These are phyloP conservation scores for Vanessa cardui DNA, from an alignment of 2,888 invertebrate genomes.

Conservation along the genomic window DNA sequence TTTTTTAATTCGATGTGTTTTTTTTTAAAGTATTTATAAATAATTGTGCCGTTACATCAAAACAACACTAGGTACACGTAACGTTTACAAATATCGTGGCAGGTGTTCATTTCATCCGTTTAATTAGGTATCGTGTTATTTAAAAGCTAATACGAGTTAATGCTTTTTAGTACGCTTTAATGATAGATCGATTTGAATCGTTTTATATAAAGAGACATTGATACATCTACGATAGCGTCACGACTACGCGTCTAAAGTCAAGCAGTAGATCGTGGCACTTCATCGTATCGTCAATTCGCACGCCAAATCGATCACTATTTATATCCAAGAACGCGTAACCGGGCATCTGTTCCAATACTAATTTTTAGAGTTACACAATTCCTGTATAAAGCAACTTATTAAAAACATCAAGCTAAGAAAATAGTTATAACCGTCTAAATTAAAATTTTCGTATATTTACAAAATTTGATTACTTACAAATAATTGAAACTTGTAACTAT, in stretches of 20 bases:
- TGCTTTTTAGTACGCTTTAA: no score
- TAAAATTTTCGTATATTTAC: no score
- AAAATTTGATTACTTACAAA: no score
- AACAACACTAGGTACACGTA: no score
- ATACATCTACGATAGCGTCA: slow-evolving; percentile 26
- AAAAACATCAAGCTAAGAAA: neutral
- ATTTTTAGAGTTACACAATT: slow-evolving; percentile 29
- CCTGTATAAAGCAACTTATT: neutral
- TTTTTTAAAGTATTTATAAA: neutral
- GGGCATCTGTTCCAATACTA: slow-evolving; percentile 44
- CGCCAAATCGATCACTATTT: slow-evolving; percentile 78
- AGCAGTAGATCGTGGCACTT: slow-evolving; percentile 44
- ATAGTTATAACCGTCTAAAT: no score
- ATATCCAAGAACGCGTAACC: slow-evolving; percentile 51
- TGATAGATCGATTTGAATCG: no score
- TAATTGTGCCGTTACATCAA: no score
- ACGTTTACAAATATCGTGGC: no score
- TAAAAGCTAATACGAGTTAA: no score
- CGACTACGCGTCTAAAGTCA: slow-evolving; percentile 37
- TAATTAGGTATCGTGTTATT: no score
- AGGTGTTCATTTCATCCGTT: no score
- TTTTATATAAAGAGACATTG: slow-evolving; percentile 5
- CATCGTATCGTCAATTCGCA: slow-evolving; percentile 61
- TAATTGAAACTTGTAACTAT: no score
- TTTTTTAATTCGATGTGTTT: neutral